A percentile compares a stretch with the other conserved stretches of the same genome.
These are phyloP conservation scores for Crocidura indochinensis DNA, from an alignment of 2,797 vertebrate species.

Conservation along the genomic window DNA sequence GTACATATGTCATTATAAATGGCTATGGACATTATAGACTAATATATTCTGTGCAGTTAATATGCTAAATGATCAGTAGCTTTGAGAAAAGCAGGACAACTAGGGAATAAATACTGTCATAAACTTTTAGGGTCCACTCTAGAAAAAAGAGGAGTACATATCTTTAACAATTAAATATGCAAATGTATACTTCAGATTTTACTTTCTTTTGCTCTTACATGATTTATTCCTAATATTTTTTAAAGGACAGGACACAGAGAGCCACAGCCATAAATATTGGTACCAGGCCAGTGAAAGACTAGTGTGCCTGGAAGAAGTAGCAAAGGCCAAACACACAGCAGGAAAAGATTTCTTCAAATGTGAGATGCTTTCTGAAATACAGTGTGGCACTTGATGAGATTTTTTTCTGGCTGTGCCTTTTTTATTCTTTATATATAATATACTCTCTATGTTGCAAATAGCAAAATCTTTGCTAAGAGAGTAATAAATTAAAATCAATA, in stretches of 20 bases:
- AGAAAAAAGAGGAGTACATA: neutral
- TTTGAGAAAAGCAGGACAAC: neutral
- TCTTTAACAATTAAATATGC: neutral
- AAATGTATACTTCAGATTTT: neutral
- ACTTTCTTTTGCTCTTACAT: neutral
- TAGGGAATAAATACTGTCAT: neutral
- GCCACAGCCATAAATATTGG: constrained; percentile 29
- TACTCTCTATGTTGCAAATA: constrained; percentile 58
- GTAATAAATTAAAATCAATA: constrained; percentile 41
- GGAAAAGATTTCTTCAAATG: constrained; percentile 74
- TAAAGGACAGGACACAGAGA: constrained; percentile 46
- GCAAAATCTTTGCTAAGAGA: constrained; percentile 34
- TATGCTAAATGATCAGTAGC: neutral
- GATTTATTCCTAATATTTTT: constrained; percentile 48
- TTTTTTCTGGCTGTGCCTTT: constrained; percentile 61
- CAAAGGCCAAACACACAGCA: constrained; percentile 77
- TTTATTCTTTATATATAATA: constrained; percentile 58
- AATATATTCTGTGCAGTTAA: neutral
- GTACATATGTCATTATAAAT: neutral
- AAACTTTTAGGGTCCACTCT: neutral
- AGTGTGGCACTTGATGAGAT: constrained; percentile 65
- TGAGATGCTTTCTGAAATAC: constrained; percentile 69
- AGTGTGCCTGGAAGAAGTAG: constrained; percentile 60
- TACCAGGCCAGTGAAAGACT: constrained; percentile 57
- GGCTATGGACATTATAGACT: neutral